Percentiles rank a stretch among this genome's conserved stretches.
Conservation (phyloP, 2,113 vertebrate species). For the Onychorhynchus coronatus region DNA sequence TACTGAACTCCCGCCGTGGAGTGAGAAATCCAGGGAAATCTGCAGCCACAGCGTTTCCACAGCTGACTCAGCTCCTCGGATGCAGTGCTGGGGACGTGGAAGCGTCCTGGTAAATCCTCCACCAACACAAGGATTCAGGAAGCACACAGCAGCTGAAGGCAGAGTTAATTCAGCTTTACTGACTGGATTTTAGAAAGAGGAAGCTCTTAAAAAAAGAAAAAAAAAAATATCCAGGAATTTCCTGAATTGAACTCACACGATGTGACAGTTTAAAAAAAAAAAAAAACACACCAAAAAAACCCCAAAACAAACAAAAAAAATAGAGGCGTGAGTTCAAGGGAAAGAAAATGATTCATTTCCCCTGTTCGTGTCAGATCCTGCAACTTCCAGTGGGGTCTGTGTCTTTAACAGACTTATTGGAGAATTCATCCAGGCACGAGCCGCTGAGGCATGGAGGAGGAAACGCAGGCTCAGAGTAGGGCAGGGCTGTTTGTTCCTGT, state of each 20-base stretch:
- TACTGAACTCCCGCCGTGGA: neutral
- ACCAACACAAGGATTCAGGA: neutral
- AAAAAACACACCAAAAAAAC: neutral
- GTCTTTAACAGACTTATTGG: slow-evolving; percentile 70
- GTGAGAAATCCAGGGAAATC: neutral
- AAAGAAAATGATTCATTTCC: slow-evolving; percentile 10
- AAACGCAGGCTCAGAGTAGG: neutral
- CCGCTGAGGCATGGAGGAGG: slow-evolving; percentile 34
- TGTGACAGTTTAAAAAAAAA: neutral
- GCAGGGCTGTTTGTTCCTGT: slow-evolving; percentile 51
- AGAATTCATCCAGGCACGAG: slow-evolving; percentile 70
- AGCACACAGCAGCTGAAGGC: neutral
- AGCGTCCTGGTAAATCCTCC: neutral
- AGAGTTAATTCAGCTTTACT: neutral
- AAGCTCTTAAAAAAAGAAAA: neutral
- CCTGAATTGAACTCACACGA: neutral
- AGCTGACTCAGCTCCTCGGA: neutral
- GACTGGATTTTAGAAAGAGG: neutral
- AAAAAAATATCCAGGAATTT: neutral
- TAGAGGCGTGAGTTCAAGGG: neutral
- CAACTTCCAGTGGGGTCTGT: slow-evolving; percentile 21
- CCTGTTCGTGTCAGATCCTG: neutral
- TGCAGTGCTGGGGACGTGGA: fast-evolving
- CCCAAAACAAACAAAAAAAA: neutral
- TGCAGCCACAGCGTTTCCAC: neutral